Conservation (phyloP, 2,797 vertebrate species). For the Anas bahamensis region DNA sequence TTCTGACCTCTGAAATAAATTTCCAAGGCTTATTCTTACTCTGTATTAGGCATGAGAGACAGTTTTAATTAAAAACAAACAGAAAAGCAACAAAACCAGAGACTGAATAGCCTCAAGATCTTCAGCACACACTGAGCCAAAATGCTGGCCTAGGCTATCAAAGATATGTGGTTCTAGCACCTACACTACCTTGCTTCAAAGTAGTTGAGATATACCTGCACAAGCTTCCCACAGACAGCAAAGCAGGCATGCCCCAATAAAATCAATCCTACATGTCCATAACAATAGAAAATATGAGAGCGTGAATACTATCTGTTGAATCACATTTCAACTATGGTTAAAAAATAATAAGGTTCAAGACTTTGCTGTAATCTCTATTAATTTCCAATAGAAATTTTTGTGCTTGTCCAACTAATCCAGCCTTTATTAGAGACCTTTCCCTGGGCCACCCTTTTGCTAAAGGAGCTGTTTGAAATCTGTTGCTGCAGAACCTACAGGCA, state of each 20-base stretch:
- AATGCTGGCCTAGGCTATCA: background rate
- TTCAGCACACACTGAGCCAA: background rate
- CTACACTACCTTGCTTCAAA: background rate
- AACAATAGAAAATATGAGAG: background rate
- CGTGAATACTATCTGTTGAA: background rate
- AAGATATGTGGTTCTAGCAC: background rate
- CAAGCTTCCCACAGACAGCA: background rate
- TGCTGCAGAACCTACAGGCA: background rate
- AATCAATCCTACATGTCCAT: background rate
- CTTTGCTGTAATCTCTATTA: background rate
- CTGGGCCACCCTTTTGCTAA: background rate
- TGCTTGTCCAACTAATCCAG: background rate
- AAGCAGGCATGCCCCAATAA: background rate
- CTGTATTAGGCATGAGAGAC: background rate
- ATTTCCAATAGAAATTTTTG: background rate
- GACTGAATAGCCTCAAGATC: background rate
- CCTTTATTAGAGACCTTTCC: background rate
- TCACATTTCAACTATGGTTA: background rate
- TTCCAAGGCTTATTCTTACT: background rate
- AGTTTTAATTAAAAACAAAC: background rate
- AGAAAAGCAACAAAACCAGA: background rate
- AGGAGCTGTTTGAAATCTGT: background rate
- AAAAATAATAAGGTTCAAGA: background rate
- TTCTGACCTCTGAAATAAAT: background rate
- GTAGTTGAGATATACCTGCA: accelerated